Conservation (phyloP, 2,797 vertebrate genomes). For the Morelia viridis region DNA sequence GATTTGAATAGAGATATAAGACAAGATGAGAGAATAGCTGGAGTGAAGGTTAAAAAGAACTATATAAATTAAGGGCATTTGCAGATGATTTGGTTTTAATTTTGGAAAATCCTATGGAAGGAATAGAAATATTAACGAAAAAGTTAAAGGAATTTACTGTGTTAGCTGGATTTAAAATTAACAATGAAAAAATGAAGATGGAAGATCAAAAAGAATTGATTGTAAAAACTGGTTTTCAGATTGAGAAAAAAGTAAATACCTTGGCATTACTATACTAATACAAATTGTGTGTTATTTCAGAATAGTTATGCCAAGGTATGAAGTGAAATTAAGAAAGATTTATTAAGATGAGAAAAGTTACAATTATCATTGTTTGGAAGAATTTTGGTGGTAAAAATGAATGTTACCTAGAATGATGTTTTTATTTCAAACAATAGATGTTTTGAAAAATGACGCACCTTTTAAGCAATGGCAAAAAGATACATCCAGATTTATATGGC, state of each 20-base stretch:
- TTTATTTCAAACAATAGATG: background rate
- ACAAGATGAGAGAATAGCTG: background rate
- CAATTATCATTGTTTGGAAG: background rate
- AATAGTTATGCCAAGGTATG: background rate
- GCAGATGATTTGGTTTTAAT: background rate
- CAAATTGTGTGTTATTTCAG: background rate
- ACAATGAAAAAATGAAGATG: background rate
- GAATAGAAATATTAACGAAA: background rate
- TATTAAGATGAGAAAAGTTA: background rate
- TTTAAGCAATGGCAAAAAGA: background rate
- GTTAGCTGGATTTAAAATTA: background rate
- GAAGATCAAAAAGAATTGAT: background rate
- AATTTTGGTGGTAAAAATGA: background rate
- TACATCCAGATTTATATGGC: background rate
- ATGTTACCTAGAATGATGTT: background rate
- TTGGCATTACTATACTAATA: background rate
- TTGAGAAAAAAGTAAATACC: background rate
- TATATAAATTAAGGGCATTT: background rate
- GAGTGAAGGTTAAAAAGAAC: background rate
- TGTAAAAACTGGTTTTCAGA: background rate
- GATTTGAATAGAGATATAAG: background rate
- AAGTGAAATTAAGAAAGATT: background rate
- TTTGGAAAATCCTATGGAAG: background rate
- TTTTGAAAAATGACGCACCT: background rate
- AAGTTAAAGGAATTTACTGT: background rate